These are phyloP conservation scores for Melipona quadrifasciata DNA, from an alignment of 1,140 invertebrate species.

Conservation along the genomic window DNA sequence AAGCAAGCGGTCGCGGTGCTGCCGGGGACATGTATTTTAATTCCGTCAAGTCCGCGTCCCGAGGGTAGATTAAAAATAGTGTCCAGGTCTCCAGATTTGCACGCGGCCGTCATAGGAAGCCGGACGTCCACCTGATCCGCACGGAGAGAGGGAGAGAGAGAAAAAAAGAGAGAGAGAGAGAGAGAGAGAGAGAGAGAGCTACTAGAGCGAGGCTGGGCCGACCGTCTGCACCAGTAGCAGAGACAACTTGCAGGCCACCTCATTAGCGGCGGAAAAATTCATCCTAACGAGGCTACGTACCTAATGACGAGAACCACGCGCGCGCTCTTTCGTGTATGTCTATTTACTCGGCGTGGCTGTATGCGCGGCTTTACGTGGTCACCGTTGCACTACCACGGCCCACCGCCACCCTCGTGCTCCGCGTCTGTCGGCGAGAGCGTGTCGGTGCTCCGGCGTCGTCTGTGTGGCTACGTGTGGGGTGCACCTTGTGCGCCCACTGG, in stretches of 20 bases:
- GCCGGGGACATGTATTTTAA: constrained; percentile 61
- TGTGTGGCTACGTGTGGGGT: constrained; percentile 51
- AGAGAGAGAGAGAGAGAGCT: too few species aligned
- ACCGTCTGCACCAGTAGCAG: constrained; percentile 47
- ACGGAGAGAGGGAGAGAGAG: background rate
- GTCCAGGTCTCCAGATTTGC: constrained; percentile 60
- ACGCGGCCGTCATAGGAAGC: constrained; percentile 54
- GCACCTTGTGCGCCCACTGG: constrained; percentile 49
- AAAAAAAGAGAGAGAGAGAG: too few species aligned
- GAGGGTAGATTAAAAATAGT: constrained; percentile 69
- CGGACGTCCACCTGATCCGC: constrained; percentile 46
- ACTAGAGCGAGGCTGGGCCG: background rate
- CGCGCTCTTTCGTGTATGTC: constrained; percentile 53
- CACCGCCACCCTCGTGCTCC: background rate
- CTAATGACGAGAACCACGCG: constrained; percentile 75
- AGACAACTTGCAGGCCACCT: constrained; percentile 71
- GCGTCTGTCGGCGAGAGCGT: background rate
- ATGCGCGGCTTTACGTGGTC: constrained; percentile 7
- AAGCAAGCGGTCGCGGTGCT: constrained; percentile 54
- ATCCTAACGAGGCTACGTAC: constrained; percentile 76
- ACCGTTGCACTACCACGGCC: background rate
- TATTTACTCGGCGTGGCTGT: constrained; percentile 48
- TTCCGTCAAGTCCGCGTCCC: constrained; percentile 61
- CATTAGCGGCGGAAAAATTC: constrained; percentile 77
- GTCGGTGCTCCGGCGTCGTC: constrained; percentile 9